A percentile compares a stretch with the other conserved stretches of the same genome.
These are phyloP conservation scores for Zeus faber DNA, from an alignment of 2,113 vertebrate species.

Conservation along the genomic window DNA sequence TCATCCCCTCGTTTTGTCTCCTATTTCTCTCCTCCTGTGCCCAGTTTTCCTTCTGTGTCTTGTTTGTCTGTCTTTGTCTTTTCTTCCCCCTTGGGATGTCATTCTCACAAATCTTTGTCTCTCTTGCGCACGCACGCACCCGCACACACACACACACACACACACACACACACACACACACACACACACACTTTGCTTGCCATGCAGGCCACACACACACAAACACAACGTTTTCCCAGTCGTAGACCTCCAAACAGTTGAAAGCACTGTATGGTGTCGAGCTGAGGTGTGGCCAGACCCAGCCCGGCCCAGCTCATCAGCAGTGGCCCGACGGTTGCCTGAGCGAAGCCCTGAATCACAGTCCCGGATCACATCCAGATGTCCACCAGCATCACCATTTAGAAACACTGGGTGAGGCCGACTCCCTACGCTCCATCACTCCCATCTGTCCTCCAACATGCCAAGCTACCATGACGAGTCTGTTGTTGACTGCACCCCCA, in stretches of 20 bases:
- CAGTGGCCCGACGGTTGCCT: too few species aligned
- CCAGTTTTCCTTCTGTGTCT: background rate
- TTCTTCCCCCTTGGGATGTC: background rate
- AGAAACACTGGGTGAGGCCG: constrained; percentile 47
- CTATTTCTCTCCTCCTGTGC: background rate
- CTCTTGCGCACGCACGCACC: too few species aligned
- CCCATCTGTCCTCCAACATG: too few species aligned
- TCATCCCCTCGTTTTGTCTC: background rate
- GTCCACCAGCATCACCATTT: constrained; percentile 38
- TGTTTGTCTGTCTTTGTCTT: too few species aligned
- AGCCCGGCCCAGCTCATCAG: constrained; percentile 48
- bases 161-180: too few species aligned
- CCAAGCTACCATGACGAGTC: too few species aligned
- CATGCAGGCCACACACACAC: background rate
- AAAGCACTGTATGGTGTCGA: too few species aligned
- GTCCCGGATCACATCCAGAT: constrained; percentile 67
- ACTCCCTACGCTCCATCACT: constrained; percentile 31
- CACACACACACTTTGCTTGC: too few species aligned
- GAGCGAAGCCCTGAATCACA: too few species aligned
- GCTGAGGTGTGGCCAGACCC: constrained; percentile 47
- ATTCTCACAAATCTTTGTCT: background rate
- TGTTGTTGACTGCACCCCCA: constrained; percentile 25
- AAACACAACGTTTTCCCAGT: background rate
- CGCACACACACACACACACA: too few species aligned
- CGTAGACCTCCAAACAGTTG: too few species aligned